A percentile compares a stretch with the other conserved stretches of the same genome.
These are phyloP conservation scores for Laticauda laticaudata DNA, from an alignment of 2,113 vertebrate species.

Conservation along the genomic window DNA sequence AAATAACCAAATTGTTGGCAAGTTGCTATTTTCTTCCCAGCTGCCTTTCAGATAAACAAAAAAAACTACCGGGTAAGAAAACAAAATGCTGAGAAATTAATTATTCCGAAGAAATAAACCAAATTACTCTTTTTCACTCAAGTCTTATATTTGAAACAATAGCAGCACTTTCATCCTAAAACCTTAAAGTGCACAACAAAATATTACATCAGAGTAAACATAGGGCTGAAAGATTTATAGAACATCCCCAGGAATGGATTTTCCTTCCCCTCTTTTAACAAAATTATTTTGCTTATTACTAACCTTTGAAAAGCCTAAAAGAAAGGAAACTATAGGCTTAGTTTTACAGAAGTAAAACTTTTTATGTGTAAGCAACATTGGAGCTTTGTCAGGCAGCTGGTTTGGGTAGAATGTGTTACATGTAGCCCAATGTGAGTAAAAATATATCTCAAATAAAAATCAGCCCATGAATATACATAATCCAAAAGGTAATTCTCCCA, in stretches of 20 bases:
- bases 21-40: slow-evolving; percentile 23
- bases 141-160: slow-evolving; percentile 60
- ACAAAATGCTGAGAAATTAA: slow-evolving; percentile 37
- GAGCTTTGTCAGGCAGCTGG: slow-evolving; percentile 70
- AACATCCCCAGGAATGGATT: slow-evolving; percentile 44
- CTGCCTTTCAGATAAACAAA: slow-evolving; percentile 10
- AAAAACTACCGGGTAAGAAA: slow-evolving; percentile 1
- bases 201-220: slow-evolving; percentile 59
- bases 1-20: slow-evolving; percentile 40
- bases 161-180: slow-evolving; percentile 62
- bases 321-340: slow-evolving; percentile 52
- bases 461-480: slow-evolving; percentile 80
- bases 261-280: slow-evolving; percentile 40
- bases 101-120: slow-evolving; percentile 39
- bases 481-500: slow-evolving; percentile 81
- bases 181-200: slow-evolving; percentile 64
- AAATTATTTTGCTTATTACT: slow-evolving; percentile 62
- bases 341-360: slow-evolving; percentile 67
- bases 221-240: slow-evolving; percentile 59
- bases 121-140: slow-evolving; percentile 17
- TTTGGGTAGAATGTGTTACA: slow-evolving; percentile 68
- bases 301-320: slow-evolving; percentile 64
- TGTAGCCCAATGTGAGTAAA: slow-evolving; percentile 69
- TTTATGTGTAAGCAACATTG: slow-evolving; percentile 56
- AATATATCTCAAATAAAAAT: slow-evolving; percentile 79